A percentile compares a stretch with the other conserved stretches of the same genome.
These are phyloP conservation scores for Pterostichus niger DNA, from an alignment of 2,888 invertebrate species.

Conservation along the genomic window DNA sequence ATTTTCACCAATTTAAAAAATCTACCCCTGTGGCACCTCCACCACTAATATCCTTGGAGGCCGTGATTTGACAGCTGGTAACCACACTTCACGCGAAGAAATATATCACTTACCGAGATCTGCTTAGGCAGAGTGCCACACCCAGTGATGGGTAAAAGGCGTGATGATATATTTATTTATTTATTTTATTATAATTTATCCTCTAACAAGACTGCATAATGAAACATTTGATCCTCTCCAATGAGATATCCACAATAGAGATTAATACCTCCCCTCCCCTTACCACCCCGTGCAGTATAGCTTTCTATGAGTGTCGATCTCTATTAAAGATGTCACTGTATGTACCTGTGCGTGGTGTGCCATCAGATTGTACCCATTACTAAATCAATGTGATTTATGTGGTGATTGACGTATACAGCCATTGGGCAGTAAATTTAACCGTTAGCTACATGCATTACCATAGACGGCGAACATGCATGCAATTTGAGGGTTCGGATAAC, in stretches of 20 bases:
- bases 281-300: neutral
- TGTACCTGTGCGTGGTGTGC: neutral
- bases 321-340: slow-evolving; percentile 46
- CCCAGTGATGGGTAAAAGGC: no score
- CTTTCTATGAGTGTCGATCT: slow-evolving; percentile 24
- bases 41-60: no score
- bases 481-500: slow-evolving; percentile 15
- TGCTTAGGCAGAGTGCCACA: no score
- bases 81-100: no score
- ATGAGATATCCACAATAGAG: neutral
- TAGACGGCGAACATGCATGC: slow-evolving; percentile 36
- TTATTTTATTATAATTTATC: neutral
- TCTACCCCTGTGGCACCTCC: no score
- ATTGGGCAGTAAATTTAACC: slow-evolving; percentile 53
- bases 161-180: no score
- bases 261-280: neutral
- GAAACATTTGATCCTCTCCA: neutral
- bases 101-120: no score
- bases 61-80: no score
- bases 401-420: slow-evolving; percentile 56
- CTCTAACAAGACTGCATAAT: neutral
- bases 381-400: slow-evolving; percentile 59
- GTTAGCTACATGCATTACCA: slow-evolving; percentile 49
- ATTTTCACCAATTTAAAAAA: no score
- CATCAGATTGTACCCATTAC: slow-evolving; percentile 37